Percentiles rank a stretch among this genome's conserved stretches.
These are phyloP conservation scores for Clinocottus analis DNA, from an alignment of 2,113 vertebrate genomes.

Conservation along the genomic window DNA sequence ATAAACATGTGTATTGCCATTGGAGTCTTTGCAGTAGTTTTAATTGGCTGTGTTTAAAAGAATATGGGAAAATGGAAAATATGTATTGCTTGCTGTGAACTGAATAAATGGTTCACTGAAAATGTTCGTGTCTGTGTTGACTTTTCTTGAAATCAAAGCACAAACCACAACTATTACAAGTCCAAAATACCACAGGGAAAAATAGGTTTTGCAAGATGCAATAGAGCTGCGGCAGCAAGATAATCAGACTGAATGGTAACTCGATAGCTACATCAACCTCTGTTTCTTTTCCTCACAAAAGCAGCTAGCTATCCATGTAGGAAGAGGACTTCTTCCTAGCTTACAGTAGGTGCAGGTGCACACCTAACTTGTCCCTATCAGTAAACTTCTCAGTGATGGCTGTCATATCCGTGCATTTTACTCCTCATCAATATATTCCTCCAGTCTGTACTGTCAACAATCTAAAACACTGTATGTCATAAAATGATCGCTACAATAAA, in stretches of 20 bases:
- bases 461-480: neutral
- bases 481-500: neutral
- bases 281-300: no score
- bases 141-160: neutral
- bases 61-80: no score
- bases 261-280: neutral
- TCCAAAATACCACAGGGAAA: neutral
- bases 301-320: no score
- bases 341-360: neutral
- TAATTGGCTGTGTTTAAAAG: neutral
- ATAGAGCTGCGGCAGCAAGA: no score
- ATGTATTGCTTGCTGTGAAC: no score
- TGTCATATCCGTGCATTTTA: neutral
- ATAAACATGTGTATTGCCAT: neutral
- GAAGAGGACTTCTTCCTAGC: no score
- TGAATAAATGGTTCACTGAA: no score
- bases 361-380: neutral
- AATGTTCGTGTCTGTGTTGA: no score
- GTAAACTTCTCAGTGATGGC: neutral
- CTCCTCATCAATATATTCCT: neutral
- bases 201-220: neutral
- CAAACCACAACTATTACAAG: neutral
- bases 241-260: neutral
- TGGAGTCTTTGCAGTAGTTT: neutral
- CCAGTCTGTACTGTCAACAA: neutral